Percentiles rank a stretch among this genome's conserved stretches.
Evolutionary conservation across 2,797 vertebrate genomes (phyloP).

Genomic region (Macroramphosus scolopax): DNA sequence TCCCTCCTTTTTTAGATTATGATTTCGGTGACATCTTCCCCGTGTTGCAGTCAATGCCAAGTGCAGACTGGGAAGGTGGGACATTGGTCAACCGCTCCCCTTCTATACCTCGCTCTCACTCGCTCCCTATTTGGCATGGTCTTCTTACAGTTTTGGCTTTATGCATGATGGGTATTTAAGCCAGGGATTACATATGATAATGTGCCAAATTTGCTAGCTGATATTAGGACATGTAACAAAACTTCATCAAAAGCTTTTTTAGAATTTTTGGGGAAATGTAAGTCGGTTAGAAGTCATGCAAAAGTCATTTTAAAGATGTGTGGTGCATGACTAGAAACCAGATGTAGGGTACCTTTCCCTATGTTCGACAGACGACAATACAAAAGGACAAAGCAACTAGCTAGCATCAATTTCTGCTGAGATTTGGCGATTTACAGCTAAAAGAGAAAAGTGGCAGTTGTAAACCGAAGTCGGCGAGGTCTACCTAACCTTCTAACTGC

Average conservation of each 20-base stretch:
- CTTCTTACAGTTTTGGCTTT: slow-evolving; percentile 64
- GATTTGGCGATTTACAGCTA: too few species aligned
- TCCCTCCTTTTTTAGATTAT: slow-evolving; percentile 98
- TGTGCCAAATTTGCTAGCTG: background rate
- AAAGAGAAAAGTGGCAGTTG: too few species aligned
- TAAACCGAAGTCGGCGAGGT: too few species aligned
- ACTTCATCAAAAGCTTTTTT: background rate
- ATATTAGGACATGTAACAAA: slow-evolving; percentile 3
- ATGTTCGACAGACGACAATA: too few species aligned
- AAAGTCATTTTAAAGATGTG: too few species aligned
- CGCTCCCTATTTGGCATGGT: slow-evolving; percentile 64
- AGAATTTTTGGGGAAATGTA: too few species aligned
- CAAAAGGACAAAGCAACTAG: too few species aligned
- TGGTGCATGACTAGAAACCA: too few species aligned
- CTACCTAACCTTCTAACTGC: too few species aligned
- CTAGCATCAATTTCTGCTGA: too few species aligned
- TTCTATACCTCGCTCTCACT: slow-evolving; percentile 17
- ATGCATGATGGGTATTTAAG: slow-evolving; percentile 70
- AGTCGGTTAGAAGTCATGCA: too few species aligned
- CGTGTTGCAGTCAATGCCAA: slow-evolving; percentile 96
- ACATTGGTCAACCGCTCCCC: slow-evolving; percentile 77
- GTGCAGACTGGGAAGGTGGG: slow-evolving; percentile 99
- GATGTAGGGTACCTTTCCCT: too few species aligned
- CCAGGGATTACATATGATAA: slow-evolving; percentile 6
- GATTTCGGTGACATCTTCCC: slow-evolving; percentile 99